Evolutionary conservation across 1,140 invertebrate species (phyloP).

Genomic region (Drosophila subobscura): DNA sequence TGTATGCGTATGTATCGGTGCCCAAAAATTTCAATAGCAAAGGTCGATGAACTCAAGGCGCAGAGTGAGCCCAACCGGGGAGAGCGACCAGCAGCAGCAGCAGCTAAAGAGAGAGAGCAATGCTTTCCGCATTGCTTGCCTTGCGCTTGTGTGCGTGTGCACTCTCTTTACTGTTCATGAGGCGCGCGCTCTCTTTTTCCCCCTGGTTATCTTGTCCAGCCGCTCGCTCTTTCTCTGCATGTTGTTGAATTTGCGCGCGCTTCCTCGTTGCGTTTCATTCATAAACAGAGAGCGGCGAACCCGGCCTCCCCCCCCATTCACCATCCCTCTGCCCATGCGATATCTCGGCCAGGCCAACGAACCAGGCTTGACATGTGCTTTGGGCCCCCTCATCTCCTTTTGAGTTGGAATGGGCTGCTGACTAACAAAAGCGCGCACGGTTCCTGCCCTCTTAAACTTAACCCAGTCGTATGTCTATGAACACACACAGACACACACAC

Average conservation of each 20-base stretch:
- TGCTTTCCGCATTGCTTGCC: constrained; percentile 20
- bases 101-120: constrained; percentile 14
- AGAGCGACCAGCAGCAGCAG: constrained; percentile 1
- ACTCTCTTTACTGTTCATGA: constrained; percentile 15
- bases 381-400: constrained; percentile 5
- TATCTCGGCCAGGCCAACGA: constrained; percentile 79
- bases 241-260: constrained; percentile 50
- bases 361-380: constrained; percentile 68
- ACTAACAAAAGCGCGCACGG: constrained; percentile 26
- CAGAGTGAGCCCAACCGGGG: constrained; percentile 3
- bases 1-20: constrained; percentile 48
- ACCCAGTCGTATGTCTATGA: constrained; percentile 18
- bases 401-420: constrained; percentile 6
- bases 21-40: constrained; percentile 84
- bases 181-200: constrained; percentile 34
- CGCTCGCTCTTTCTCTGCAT: constrained; percentile 7
- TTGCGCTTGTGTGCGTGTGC: constrained; percentile 8
- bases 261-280: constrained; percentile 81
- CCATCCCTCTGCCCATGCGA: constrained; percentile 6
- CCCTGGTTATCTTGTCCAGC: background rate
- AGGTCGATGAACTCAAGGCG: constrained; percentile 78
- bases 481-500: background rate
- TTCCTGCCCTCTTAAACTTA: constrained; percentile 42
- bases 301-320: constrained; percentile 2
- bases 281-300: constrained; percentile 74